phyloP scores from a whole-genome alignment of 2,113 vertebrate species.

The Corythaixoides concolor region DNA sequence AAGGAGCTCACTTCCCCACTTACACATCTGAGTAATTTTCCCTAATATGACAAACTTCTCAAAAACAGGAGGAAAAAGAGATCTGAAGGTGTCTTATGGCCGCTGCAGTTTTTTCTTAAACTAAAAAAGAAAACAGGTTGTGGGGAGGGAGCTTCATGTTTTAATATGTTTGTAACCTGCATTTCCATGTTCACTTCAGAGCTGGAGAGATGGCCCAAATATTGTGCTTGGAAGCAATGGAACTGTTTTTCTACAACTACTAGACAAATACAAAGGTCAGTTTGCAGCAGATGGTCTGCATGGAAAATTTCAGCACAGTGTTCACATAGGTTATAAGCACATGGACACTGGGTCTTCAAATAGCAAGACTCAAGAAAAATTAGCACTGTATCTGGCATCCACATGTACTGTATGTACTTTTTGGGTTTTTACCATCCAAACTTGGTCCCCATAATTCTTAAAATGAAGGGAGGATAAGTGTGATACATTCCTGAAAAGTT shows the following conservation, averaged over 20 bases:
- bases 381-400: background rate
- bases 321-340: background rate
- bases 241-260: background rate
- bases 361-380: background rate
- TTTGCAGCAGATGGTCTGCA: background rate
- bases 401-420: background rate
- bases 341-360: background rate
- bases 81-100: background rate
- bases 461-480: background rate
- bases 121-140: background rate
- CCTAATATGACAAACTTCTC: background rate
- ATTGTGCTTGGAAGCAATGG: background rate
- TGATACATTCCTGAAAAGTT: background rate
- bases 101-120: background rate
- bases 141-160: background rate
- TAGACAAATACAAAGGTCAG: background rate
- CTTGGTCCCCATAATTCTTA: background rate
- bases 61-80: background rate
- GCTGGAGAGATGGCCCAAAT: background rate
- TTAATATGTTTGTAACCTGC: background rate
- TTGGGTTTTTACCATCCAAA: background rate
- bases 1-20: rapidly evolving
- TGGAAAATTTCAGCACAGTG: background rate
- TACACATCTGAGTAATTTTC: rapidly evolving
- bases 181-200: background rate